Base-by-base conservation (phyloP, 1,140 invertebrate species). In the Drosophila oshimai region DNA sequence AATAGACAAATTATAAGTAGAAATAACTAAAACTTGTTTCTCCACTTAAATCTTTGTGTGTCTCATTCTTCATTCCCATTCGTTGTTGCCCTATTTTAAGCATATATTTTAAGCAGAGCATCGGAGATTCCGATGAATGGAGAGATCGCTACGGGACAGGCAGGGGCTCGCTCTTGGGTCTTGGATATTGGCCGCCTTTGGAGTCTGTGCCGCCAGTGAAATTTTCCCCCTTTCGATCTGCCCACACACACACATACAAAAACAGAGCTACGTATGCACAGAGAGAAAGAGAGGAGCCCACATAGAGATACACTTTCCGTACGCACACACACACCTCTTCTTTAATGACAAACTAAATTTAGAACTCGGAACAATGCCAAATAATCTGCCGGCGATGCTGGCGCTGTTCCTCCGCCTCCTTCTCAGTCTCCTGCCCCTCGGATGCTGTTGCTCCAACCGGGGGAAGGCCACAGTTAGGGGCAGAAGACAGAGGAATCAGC, bases 341-440 rank as follows among this genome's bases (percentile, higher is more conserved):
- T 74, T 87, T 87, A 87, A 87, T 87, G 81, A 87, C 81, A 87
- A 87, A 88, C 83, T 87, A 87, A 77, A 88, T 74, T 77, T 87
- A 87, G 81, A 87, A 88, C 81, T 87, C 81, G 81, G 81, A 87
- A 88, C 77, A 87, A 87, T 87, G 81, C 81, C 81, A 87, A 87
- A 87, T 88, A 88, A 86, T 87, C 81, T 80, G 80, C 78, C 73
- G 78, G 73, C 78, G 68, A 74, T 83, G 70, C 61, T 65, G 57
- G 65, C 44, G 57, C 42, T 49, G 71, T 46, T 75, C 62, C 54
- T 50, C 45, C 6, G 33, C 36, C 20, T 36, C 41, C 39, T 15
- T 12, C 18, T 42, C 45, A 26, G n/a, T 13, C 44, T 45, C n/a
- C 29, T 17, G 53, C 28, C 20, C 33, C 37, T 24, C 37, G 36